Conservation (phyloP, 2,797 vertebrate genomes). For the Brotula barbata region DNA sequence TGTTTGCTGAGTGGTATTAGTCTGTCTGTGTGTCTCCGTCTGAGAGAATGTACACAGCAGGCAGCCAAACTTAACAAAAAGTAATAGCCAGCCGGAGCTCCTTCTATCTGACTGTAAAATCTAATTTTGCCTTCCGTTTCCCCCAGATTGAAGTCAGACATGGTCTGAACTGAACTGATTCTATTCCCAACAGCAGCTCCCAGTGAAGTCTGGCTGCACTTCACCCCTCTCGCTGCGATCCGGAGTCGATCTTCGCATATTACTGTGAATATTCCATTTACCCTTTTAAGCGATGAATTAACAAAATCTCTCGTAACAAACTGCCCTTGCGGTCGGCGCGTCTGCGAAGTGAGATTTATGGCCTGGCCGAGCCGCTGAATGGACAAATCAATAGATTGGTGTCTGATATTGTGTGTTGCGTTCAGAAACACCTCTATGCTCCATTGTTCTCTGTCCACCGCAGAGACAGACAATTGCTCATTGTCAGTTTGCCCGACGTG, state of each 20-base stretch:
- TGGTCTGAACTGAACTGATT: constrained; percentile 63
- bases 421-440: constrained; percentile 57
- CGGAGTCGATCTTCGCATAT: constrained; percentile 27
- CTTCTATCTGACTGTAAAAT: constrained; percentile 19
- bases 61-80: constrained; percentile 34
- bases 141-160: constrained; percentile 36
- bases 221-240: constrained; percentile 37
- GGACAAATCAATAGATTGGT: constrained; percentile 69
- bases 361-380: constrained; percentile 53
- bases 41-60: constrained; percentile 25
- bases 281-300: constrained; percentile 53
- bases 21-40: constrained; percentile 29
- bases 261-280: constrained; percentile 37
- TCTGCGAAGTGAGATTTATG: constrained; percentile 68
- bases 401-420: constrained; percentile 64
- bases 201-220: constrained; percentile 54
- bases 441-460: constrained; percentile 53
- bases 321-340: constrained; percentile 51
- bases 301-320: constrained; percentile 33
- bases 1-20: constrained; percentile 47
- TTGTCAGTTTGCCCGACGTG: constrained; percentile 50
- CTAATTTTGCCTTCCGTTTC: constrained; percentile 42
- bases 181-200: constrained; percentile 37
- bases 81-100: constrained; percentile 21
- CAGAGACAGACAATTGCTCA: constrained; percentile 53